Conservation (phyloP, 2,113 vertebrate species). For the Aramus guarauna region DNA sequence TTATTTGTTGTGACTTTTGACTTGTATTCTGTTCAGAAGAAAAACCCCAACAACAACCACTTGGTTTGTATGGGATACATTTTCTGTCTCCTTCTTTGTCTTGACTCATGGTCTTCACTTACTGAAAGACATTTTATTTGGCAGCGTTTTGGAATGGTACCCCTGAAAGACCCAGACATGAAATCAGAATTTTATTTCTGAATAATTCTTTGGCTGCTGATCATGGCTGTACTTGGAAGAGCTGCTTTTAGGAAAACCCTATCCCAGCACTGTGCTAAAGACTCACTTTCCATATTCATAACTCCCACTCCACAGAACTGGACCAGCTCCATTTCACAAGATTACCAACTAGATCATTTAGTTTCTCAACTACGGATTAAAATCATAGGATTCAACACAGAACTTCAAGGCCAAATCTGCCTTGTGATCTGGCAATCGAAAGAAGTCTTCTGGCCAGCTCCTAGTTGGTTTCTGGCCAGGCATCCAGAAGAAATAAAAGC, state of each 20-base stretch:
- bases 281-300: background rate
- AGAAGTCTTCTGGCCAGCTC: background rate
- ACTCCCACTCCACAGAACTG: background rate
- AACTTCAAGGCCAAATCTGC: background rate
- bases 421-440: background rate
- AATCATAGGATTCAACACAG: background rate
- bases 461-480: background rate
- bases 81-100: background rate
- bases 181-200: slow-evolving; percentile 23
- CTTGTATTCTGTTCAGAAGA: background rate
- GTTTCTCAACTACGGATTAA: background rate
- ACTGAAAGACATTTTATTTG: background rate
- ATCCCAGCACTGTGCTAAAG: background rate
- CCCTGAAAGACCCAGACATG: background rate
- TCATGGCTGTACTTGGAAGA: background rate
- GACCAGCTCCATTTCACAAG: background rate
- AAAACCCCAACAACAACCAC: background rate
- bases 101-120: background rate
- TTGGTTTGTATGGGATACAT: background rate
- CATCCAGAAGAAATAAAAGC: background rate
- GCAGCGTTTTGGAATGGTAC: background rate
- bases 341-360: background rate
- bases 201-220: background rate
- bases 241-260: background rate
- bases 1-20: background rate